phyloP scores from a whole-genome alignment of 1,140 invertebrate species.

The Zaprionus tsacasi region DNA sequence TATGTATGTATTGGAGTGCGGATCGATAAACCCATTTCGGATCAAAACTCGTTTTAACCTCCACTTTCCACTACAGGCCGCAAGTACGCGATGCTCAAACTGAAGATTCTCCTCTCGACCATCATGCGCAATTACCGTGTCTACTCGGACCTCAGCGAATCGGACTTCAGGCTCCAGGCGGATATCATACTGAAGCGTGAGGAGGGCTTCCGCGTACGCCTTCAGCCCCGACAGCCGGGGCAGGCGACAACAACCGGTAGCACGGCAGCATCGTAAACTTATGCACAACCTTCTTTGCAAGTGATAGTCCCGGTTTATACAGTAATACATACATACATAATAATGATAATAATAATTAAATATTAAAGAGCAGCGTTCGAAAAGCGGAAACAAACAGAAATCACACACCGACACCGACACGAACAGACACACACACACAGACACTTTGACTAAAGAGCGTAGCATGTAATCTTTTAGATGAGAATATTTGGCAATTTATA shows the following conservation, averaged over 20 bases:
- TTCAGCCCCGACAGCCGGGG: conserved; percentile 87
- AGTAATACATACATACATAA: conserved; percentile 42
- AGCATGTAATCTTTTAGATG: conserved; percentile 16
- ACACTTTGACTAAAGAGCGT: conserved; percentile 30
- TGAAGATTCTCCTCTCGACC: conserved; percentile 94
- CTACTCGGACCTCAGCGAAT: conserved; percentile 88
- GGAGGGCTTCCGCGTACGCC: conserved; percentile 90
- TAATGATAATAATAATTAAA: conserved; percentile 25
- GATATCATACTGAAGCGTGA: conserved; percentile 93
- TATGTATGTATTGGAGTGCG: background rate
- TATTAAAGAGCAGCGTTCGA: conserved; percentile 5
- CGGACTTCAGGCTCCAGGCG: conserved; percentile 90
- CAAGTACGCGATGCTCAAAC: conserved; percentile 94
- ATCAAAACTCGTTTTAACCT: background rate
- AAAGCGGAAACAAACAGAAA: conserved; percentile 10
- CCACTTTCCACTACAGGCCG: conserved; percentile 86
- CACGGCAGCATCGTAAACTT: conserved; percentile 64
- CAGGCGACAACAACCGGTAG: conserved; percentile 39
- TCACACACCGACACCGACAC: background rate
- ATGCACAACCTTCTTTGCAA: conserved; percentile 43
- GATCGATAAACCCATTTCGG: background rate
- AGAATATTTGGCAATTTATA: conserved; percentile 31
- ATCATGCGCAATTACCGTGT: conserved; percentile 93
- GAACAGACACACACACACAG: conserved; percentile 25
- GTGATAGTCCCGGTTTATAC: conserved; percentile 57